Percentiles rank a stretch among this genome's conserved stretches.
phyloP scores from a whole-genome alignment of 2,888 invertebrate genomes.

The Dinocampus coccinellae region DNA sequence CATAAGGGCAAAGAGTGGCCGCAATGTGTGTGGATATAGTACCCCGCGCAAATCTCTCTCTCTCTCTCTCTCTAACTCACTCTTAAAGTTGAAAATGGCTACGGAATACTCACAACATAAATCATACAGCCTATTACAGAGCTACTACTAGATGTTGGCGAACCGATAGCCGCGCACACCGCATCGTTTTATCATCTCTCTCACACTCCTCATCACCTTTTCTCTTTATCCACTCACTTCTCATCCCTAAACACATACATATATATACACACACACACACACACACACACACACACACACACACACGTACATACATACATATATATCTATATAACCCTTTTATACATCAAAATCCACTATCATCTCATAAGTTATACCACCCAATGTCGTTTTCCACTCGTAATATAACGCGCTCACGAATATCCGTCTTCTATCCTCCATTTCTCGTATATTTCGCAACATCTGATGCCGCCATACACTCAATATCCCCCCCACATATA shows the following conservation, averaged over 20 bases:
- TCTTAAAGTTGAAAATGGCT: slow-evolving; percentile 56
- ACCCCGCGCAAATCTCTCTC: slow-evolving; percentile 35
- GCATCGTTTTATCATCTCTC: slow-evolving; percentile 42
- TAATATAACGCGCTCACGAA: slow-evolving; percentile 8
- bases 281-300: not conserved
- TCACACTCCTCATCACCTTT: slow-evolving; percentile 28
- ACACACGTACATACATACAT: not conserved
- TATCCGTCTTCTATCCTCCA: slow-evolving; percentile 39
- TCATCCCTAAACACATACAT: slow-evolving; percentile 25
- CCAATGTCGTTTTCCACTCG: not conserved
- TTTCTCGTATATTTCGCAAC: slow-evolving; percentile 16
- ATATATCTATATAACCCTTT: slow-evolving; percentile 26
- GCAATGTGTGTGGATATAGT: not conserved
- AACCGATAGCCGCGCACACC: slow-evolving; percentile 56
- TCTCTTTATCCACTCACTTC: slow-evolving; percentile 17
- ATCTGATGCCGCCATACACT: slow-evolving; percentile 36
- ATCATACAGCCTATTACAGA: slow-evolving; percentile 66
- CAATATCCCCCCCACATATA: too few species aligned
- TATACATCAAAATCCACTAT: slow-evolving; percentile 35
- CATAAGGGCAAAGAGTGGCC: slow-evolving; percentile 47
- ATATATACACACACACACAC: not conserved
- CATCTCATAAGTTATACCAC: not conserved
- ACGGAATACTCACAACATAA: slow-evolving; percentile 59
- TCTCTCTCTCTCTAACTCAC: slow-evolving; percentile 19
- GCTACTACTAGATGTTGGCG: slow-evolving; percentile 62